Base-by-base conservation (phyloP, 2,113 vertebrate species). In the Chloropsis cyanopogon region DNA sequence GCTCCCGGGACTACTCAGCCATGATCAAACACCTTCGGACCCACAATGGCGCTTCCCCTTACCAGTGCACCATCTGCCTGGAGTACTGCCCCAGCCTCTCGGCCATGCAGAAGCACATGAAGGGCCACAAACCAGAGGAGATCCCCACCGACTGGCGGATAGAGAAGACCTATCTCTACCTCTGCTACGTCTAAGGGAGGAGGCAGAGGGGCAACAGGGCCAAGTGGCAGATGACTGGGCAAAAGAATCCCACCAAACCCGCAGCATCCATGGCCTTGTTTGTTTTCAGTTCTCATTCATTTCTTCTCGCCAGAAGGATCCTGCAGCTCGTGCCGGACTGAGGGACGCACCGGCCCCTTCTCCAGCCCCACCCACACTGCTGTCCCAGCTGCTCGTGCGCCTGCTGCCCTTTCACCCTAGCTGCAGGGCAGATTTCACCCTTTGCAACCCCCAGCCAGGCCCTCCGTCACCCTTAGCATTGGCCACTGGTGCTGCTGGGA, bases 21-120 rank as follows among this genome's bases (percentile, higher is more conserved):
- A 99, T 99, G 99, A 99, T 99, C 97, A 99, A 99, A 98, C 99
- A 99, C 98, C 99, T 99, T 97, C 98, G 99, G 84, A 99, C 99
- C 89, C 99, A 99, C 98, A 99, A 99, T 15, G 99, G 99, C 41
- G 99, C 99, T 87, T 99, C 99, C 9, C 99, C 99, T 64, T 99
- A 99, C 97, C 99, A 99, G 98, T 99, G 99, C 98, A 99, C 99
- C 97, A 99, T 99, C 98, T 99, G 99, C 98, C 98, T 99, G 90
- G 99, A 99, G 93, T 99, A 99, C 98, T 99, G 99, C 98, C 99
- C 99, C 96, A 99, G 99, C 97, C 98, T 99, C 94, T 99, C 99
- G 14, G 98, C 99, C 98, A 99, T 99, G 99, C 99, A 99, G 99
- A 99, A 99, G 98, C 99, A 99, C 98, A 99, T 99, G 99, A 99